These are phyloP conservation scores for Peromyscus polionotus DNA, from an alignment of 2,113 vertebrate species.

Conservation along the genomic window DNA sequence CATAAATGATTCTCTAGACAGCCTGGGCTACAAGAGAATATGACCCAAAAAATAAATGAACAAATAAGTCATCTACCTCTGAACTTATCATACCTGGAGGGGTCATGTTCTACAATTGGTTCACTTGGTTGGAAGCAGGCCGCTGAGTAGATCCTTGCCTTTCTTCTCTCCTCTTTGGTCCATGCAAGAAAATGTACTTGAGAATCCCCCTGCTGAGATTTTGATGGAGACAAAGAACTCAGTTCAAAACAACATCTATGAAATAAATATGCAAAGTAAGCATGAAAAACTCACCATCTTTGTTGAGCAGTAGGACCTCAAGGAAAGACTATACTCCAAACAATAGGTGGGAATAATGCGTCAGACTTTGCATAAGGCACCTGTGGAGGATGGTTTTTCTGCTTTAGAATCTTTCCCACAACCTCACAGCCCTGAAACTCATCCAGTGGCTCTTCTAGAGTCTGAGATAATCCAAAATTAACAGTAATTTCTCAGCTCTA, in stretches of 20 bases:
- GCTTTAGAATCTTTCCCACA: not conserved
- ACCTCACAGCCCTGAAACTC: not conserved
- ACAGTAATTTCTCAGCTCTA: not conserved
- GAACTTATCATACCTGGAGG: constrained; percentile 7
- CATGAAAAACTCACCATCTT: not conserved
- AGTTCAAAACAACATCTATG: not conserved
- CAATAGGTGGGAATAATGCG: not conserved
- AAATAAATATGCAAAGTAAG: constrained; percentile 8
- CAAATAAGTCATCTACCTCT: constrained; percentile 29
- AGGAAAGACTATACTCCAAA: not conserved
- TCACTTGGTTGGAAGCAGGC: not conserved
- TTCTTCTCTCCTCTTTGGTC: not conserved
- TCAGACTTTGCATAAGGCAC: not conserved
- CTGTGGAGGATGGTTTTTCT: not conserved
- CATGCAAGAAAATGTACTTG: not conserved
- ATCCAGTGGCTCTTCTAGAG: not conserved
- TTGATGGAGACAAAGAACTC: not conserved
- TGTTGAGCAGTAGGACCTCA: not conserved
- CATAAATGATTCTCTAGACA: not conserved
- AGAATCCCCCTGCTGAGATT: not conserved
- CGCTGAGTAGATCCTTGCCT: not conserved
- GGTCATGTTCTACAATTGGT: not conserved
- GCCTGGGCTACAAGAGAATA: not conserved
- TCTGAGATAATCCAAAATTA: not conserved
- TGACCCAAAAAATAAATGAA: not conserved